Evolutionary conservation across 2,113 vertebrate species (phyloP).

Genomic region (Hemichromis elongatus): DNA sequence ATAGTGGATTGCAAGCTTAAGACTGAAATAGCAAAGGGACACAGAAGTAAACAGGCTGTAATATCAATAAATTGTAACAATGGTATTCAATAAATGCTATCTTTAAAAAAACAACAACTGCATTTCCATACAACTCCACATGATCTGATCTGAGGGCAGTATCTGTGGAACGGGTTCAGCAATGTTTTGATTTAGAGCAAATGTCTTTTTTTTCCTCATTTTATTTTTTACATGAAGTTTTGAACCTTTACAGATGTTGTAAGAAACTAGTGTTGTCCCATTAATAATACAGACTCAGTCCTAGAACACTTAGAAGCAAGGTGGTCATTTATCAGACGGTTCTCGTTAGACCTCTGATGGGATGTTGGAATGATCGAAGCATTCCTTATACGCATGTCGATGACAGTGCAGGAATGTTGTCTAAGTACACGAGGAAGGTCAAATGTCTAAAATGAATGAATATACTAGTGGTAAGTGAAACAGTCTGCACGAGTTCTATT

Average conservation of each 20-base stretch:
- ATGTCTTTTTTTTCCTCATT: background rate
- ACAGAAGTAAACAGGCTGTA: background rate
- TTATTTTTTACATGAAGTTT: background rate
- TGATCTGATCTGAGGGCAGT: background rate
- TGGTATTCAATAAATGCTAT: background rate
- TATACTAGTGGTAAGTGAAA: background rate
- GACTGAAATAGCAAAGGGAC: background rate
- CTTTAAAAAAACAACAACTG: background rate
- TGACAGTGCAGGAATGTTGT: background rate
- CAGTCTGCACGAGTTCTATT: background rate
- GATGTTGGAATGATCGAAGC: background rate
- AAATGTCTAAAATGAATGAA: background rate
- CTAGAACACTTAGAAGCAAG: background rate
- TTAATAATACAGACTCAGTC: background rate
- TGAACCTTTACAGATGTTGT: background rate
- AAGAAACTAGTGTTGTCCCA: background rate
- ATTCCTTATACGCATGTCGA: background rate
- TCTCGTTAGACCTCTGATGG: background rate
- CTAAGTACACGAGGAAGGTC: background rate
- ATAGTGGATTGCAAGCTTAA: background rate
- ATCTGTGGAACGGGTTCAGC: background rate
- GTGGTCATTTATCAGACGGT: background rate
- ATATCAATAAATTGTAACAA: background rate
- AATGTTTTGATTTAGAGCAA: background rate
- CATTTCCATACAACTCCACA: background rate